Conservation (phyloP, 2,888 invertebrate genomes). For the Nyleta sp. region DNA sequence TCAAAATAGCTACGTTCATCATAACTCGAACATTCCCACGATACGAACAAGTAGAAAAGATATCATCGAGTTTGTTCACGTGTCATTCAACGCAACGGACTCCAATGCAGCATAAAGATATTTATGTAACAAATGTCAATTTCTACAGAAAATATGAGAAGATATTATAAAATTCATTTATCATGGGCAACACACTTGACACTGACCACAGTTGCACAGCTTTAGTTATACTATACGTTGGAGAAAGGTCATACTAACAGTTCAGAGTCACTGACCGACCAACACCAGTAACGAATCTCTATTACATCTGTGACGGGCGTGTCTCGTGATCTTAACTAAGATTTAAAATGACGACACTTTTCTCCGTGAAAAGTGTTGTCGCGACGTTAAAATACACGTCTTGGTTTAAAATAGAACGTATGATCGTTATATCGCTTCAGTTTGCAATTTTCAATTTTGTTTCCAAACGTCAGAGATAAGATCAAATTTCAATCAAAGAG, state of each 20-base stretch:
- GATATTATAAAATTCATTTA: constrained; percentile 48
- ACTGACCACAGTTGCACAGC: constrained; percentile 60
- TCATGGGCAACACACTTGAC: constrained; percentile 64
- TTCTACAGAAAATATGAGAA: constrained; percentile 31
- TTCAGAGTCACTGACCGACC: constrained; percentile 69
- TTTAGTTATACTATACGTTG: constrained; percentile 57
- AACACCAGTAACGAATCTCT: constrained; percentile 69
- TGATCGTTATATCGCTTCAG: too few species aligned
- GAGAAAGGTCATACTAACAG: constrained; percentile 65
- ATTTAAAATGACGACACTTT: constrained; percentile 20
- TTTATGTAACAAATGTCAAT: constrained; percentile 34
- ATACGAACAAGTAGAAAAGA: neutral
- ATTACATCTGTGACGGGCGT: constrained; percentile 66
- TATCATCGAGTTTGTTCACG: constrained; percentile 18
- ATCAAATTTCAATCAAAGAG: too few species aligned
- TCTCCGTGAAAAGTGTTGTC: neutral
- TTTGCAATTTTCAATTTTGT: too few species aligned
- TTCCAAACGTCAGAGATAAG: too few species aligned
- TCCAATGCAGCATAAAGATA: constrained; percentile 7
- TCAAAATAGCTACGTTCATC: too few species aligned
- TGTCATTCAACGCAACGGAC: constrained; percentile 20
- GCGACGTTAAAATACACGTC: neutral
- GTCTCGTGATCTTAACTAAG: constrained; percentile 48
- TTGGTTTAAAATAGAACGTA: too few species aligned
- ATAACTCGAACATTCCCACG: neutral